Evolutionary conservation across 2,888 invertebrate genomes (phyloP), one percentile per base, ranked within the genome.

Genomic region (Idaea straminata): DNA sequence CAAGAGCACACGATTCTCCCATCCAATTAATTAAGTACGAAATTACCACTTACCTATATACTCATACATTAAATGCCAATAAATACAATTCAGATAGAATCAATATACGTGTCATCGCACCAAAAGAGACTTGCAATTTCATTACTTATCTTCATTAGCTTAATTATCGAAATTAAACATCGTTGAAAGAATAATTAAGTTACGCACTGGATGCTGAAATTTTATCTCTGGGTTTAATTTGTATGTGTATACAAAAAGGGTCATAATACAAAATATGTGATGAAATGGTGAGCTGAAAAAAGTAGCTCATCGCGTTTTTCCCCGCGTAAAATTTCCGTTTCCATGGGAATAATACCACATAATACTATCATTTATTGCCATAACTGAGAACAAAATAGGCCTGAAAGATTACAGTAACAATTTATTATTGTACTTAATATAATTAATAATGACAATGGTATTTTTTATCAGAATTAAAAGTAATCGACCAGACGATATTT

Each of bases 211-310:
- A 47, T 47, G 47, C 34, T 10, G 38, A 38, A 35, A 47, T 25
- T 57, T 62, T 15, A 62, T 34, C 57, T 57, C 5, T 62, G 1
- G 16, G n/a, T 13, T 61, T 10, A 35, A 35, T 35, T 35, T 7
- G 61, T 35, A 61, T 72, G 64, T 61, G 69, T 71, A 75, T 73
- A 74, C 66, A 68, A 66, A 69, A 58, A 70, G 59, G 64, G 63
- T 59, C 68, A 68, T 77, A 70, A 25, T 3, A 25, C 25, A 3
- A 25, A 25, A 25, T 25, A 25, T 25, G 25, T 25, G 25, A 25
- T 25, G 25, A 25, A 25, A 25, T 25, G 25, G 3, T 25, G 25
- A 1, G 25, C 25, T 25, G 25, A 25, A 25, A 25, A 1, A 25
- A 25, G 25, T 25, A 25, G 3, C 25, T 1, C 25, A 1, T 3